Evolutionary conservation across 2,113 vertebrate species (phyloP), one percentile per base, ranked within the genome.

Genomic region (Hippocampus barbouri): DNA sequence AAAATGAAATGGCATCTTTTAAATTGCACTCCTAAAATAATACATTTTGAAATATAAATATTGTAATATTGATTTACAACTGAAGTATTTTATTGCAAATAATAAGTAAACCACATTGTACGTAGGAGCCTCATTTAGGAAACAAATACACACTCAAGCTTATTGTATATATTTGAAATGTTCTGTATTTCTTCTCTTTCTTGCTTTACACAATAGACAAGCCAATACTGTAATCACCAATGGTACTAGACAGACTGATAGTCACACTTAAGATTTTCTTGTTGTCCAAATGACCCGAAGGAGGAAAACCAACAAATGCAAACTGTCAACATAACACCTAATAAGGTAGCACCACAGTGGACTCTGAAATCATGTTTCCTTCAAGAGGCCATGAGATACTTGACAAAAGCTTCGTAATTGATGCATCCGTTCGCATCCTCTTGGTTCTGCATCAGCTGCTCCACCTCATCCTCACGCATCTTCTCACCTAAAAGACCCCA

Each of bases 371-470:
- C 34, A 63, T 61, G 8, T 59, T 27, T 66, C 12, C 12, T 47
- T 91, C 87, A 94, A 65, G 87, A 78, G 40, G 92, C 89, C 93
- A 94, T 91, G 45, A 94, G 89, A 79, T 93, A 81, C 74, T 94
- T 94, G 67, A 93, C 90, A 77, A 94, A 93, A 59, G 91, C 90
- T 85, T 94, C 93, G n/a, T 94, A 94, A 74, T 94, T 93, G 69
- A 94, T 93, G 86, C 92, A 93, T 41, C 93, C 93, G 4, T 93
- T 94, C 1, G 92, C 86, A 20, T 94, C 93, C 74, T 94, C 93
- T 68, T 94, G 93, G 51, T 92, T 93, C 69, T 90, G 87, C 92
- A 94, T 92, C 7, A 94, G 88, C 82, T 93, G 91, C 83, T 94
- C 93, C 73, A 94, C 92, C 70, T 94, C 93, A 0, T 89, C 90